Percentiles rank a stretch among this genome's conserved stretches.
phyloP scores from a whole-genome alignment of 2,113 vertebrate genomes.

The Mastomys natalensis region DNA sequence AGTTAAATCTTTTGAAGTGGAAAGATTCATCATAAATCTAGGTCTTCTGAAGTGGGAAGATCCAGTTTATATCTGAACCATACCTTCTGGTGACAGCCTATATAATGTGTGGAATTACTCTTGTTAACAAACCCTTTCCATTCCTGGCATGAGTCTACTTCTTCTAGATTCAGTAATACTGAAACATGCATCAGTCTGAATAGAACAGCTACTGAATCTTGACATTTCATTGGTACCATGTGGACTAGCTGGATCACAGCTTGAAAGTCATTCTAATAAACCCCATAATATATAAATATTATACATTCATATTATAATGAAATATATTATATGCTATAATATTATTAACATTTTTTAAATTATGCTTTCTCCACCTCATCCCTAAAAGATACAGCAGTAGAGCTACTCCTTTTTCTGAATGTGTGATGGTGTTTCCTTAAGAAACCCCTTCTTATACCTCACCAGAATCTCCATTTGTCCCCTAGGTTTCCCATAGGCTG shows the following conservation, averaged over 20 bases:
- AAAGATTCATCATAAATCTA: neutral
- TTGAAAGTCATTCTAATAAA: neutral
- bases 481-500: neutral
- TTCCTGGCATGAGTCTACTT: neutral
- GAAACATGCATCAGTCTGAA: too few relatives aligned
- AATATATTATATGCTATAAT: too few relatives aligned
- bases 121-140: neutral
- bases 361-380: neutral
- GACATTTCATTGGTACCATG: neutral
- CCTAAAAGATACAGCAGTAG: neutral
- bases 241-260: too few relatives aligned
- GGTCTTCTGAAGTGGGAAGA: neutral
- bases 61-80: neutral
- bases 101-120: neutral
- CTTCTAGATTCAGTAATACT: neutral
- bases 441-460: neutral
- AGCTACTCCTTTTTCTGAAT: neutral
- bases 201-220: neutral
- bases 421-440: neutral
- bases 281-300: neutral
- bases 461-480: neutral
- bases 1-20: neutral
- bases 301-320: too few relatives aligned
- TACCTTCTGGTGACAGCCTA: neutral
- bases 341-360: neutral